These are phyloP conservation scores for Saccostrea cuccullata DNA, from an alignment of 1,140 invertebrate species.

Conservation along the genomic window DNA sequence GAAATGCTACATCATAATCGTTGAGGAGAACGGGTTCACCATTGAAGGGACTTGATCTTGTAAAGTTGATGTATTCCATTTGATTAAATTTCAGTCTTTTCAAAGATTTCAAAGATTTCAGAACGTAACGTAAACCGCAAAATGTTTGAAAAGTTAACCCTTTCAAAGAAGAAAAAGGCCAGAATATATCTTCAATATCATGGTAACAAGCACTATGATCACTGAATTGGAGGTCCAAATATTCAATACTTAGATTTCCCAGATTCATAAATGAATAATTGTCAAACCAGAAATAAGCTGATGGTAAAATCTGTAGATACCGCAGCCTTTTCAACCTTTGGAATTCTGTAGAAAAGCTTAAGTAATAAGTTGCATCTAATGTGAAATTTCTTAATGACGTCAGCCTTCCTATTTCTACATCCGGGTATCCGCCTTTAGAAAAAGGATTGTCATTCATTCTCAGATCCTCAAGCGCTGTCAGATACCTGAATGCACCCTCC, in stretches of 20 bases:
- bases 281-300: not conserved
- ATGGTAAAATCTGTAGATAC: not conserved
- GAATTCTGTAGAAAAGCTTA: not conserved
- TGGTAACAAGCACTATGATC: no score
- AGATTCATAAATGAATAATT: not conserved
- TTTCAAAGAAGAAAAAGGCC: no score
- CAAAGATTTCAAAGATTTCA: no score
- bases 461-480: not conserved
- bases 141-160: no score
- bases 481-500: not conserved
- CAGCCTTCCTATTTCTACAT: not conserved
- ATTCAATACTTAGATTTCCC: no score
- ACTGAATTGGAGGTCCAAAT: no score
- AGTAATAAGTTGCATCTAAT: not conserved
- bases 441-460: not conserved
- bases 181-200: no score
- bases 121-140: no score
- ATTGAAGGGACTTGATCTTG: not conserved
- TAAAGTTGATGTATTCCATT: no score
- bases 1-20: not conserved
- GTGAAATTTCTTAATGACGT: not conserved
- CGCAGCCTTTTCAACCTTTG: not conserved
- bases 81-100: no score
- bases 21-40: not conserved
- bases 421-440: not conserved